These are phyloP conservation scores for Stictocephala bisonia DNA, from an alignment of 2,888 invertebrate species.

Conservation along the genomic window DNA sequence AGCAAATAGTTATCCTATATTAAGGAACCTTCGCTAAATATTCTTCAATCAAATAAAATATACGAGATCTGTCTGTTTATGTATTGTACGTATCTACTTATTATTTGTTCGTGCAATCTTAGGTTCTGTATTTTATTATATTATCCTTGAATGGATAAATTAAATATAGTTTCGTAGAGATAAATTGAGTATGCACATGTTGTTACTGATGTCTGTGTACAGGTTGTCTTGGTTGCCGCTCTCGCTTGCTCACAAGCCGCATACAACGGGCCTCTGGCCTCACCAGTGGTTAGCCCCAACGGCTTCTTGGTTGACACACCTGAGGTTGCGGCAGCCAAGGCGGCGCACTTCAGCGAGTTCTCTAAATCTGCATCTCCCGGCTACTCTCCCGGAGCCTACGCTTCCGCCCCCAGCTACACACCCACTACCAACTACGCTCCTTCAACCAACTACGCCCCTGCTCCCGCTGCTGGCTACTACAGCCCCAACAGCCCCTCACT, in stretches of 20 bases:
- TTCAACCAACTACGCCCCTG: constrained; percentile 64
- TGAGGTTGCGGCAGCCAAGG: constrained; percentile 44
- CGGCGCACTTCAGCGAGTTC: constrained; percentile 49
- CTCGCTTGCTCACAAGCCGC: constrained; percentile 9
- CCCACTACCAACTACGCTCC: constrained; percentile 64
- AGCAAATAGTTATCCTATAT: too few relatives aligned
- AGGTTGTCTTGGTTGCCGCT: constrained; percentile 31
- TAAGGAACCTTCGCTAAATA: too few relatives aligned
- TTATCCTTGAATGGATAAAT: too few relatives aligned
- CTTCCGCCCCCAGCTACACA: constrained; percentile 64
- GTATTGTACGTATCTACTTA: too few relatives aligned
- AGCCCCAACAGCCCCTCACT: constrained; percentile 51
- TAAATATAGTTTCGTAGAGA: too few relatives aligned
- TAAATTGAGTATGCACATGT: background rate
- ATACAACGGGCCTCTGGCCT: constrained; percentile 23
- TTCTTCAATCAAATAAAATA: too few relatives aligned
- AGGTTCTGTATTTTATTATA: too few relatives aligned
- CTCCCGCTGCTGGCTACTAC: constrained; percentile 64
- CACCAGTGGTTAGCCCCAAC: constrained; percentile 43
- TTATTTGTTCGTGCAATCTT: too few relatives aligned
- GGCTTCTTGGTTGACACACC: constrained; percentile 47
- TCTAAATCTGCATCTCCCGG: constrained; percentile 10
- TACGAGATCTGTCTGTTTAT: too few relatives aligned
- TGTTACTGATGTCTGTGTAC: background rate
- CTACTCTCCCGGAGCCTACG: constrained; percentile 61